phyloP scores from a whole-genome alignment of 2,888 invertebrate species.

The Cephus sareptanus region DNA sequence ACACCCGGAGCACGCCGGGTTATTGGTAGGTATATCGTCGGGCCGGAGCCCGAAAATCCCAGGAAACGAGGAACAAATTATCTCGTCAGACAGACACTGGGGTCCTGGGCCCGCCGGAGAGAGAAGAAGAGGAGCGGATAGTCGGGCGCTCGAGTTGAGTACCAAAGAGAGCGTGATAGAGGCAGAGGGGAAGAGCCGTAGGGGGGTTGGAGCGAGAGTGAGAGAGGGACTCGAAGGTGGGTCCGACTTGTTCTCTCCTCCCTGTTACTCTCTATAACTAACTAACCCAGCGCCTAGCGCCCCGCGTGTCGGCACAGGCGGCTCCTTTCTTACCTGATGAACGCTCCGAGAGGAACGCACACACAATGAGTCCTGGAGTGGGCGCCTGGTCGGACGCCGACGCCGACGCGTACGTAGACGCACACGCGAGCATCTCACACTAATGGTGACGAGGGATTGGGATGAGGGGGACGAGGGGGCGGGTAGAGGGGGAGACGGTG shows the following conservation, averaged over 20 bases:
- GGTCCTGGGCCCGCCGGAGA: conserved; percentile 38
- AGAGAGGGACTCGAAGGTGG: conserved; percentile 12
- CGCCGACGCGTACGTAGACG: conserved; percentile 27
- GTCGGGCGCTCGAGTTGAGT: neutral
- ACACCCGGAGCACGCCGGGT: conserved; percentile 24
- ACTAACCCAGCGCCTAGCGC: conserved; percentile 61
- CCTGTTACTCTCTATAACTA: conserved; percentile 40
- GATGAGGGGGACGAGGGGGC: conserved; percentile 18
- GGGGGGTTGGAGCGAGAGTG: neutral
- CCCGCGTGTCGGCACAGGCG: conserved; percentile 65
- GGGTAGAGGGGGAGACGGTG: conserved; percentile 38
- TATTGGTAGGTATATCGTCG: conserved; percentile 23
- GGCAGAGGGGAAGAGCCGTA: conserved; percentile 4
- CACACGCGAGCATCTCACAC: conserved; percentile 39
- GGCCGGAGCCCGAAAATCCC: conserved; percentile 47
- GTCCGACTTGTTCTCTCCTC: conserved; percentile 20
- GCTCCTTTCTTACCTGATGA: conserved; percentile 65
- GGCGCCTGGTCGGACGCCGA: conserved; percentile 17
- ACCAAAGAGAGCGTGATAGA: neutral
- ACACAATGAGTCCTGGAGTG: conserved; percentile 19
- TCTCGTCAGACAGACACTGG: conserved; percentile 58
- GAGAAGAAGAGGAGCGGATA: conserved; percentile 23
- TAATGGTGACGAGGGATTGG: conserved; percentile 38
- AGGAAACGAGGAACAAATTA: conserved; percentile 65
- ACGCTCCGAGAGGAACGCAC: conserved; percentile 17